Percentiles rank a stretch among this genome's conserved stretches.
These are phyloP conservation scores for Marmota monax DNA, from an alignment of 2,113 vertebrate genomes.

Conservation along the genomic window DNA sequence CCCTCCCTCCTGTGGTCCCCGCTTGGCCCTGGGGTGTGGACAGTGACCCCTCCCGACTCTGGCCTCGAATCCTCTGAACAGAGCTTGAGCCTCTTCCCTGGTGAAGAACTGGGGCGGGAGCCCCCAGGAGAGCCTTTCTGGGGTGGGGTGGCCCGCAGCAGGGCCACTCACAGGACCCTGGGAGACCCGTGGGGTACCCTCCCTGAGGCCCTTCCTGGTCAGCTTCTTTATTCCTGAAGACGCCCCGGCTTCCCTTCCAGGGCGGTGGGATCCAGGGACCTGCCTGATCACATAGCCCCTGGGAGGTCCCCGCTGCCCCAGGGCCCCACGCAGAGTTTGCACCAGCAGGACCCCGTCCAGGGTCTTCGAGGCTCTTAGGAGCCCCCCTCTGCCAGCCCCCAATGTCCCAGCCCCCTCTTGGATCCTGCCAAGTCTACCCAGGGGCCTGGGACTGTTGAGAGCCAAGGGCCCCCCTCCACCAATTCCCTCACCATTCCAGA, in stretches of 20 bases:
- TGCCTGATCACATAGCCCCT: neutral
- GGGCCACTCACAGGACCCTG: neutral
- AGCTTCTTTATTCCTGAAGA: neutral
- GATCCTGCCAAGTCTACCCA: conserved; percentile 4
- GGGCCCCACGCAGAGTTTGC: conserved; percentile 68
- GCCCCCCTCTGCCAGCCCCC: conserved; percentile 70
- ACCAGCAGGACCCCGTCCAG: conserved; percentile 77
- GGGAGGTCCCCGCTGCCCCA: neutral
- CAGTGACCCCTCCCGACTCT: neutral
- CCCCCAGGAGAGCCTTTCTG: neutral
- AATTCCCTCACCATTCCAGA: conserved; percentile 41
- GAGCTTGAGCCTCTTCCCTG: neutral
- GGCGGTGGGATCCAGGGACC: neutral
- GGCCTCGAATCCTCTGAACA: conserved; percentile 58
- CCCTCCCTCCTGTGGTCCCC: conserved; percentile 47
- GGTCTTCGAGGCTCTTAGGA: conserved; percentile 70
- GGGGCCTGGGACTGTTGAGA: conserved; percentile 50
- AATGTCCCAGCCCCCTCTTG: neutral
- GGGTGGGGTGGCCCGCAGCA: neutral
- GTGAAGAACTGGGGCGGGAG: neutral
- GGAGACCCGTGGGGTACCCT: neutral
- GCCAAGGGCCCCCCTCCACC: neutral
- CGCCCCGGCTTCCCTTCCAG: neutral
- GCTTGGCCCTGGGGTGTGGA: conserved; percentile 35
- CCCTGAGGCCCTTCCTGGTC: neutral